Base-by-base conservation (phyloP, 2,113 vertebrate species). In the Neomonachus schauinslandi region DNA sequence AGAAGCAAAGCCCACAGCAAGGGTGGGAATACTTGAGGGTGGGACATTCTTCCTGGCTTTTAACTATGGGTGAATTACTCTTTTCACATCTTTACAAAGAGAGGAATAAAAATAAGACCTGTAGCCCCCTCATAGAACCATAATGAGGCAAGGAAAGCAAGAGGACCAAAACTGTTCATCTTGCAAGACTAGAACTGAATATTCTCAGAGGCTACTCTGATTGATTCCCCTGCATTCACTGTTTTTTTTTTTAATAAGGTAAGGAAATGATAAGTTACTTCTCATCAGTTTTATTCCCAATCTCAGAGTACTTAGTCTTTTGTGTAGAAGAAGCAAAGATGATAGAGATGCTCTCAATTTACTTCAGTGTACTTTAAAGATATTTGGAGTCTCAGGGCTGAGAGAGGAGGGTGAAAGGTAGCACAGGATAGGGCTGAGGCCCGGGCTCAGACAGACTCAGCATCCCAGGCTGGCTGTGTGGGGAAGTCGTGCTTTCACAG, bases 61-160 rank as follows among this genome's bases (percentile, higher is more conserved):
- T 81, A 94, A 85, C 90, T 55, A 28, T 16, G 5, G 42, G 53
- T 49, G 26, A 69, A 55, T 95, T 89, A 61, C 77, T 88, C 76
- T 86, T 89, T 87, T 91, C 79, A 89, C 74, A 83, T 92, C 82
- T 97, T 87, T 95, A 89, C 3, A 6, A 89, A 89, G 89, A 89
- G 81, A 22, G 82, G 69, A 86, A 67, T 87, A 39, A 59, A 46
- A 24, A 55, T 65, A 77, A 39, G 39, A 77, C 69, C 80, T 91
- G n/a, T 42, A 63, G 21, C 12, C 11, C 31, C n/a, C 24, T 80
- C 36, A 1, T 12, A 33, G 76, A 90, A 31, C 61, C 11, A 9
- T 51, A 61, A 74, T 0, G 31, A 87, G 33, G 51, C 22, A 39
- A 69, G 51, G 39, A 71, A 24, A 46, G 42, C 39, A 51, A 49